Base-by-base conservation (phyloP, 2,888 invertebrate species). In the Agonopterix alstromeriana region DNA sequence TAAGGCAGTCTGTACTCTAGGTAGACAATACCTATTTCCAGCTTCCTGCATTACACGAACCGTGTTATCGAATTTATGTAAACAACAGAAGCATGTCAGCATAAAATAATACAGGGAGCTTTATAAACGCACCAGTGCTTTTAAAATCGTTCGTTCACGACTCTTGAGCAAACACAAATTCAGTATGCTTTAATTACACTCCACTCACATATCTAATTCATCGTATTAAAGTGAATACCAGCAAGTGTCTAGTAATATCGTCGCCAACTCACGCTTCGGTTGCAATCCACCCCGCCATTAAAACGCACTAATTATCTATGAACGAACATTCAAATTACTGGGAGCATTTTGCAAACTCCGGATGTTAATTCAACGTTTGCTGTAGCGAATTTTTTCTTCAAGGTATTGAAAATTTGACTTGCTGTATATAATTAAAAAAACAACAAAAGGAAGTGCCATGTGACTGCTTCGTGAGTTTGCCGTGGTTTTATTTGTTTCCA, bases 141-240 rank as follows among this genome's bases (percentile, higher is more conserved):
- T 77, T 63, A 58, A 70, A 79, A 74, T 77, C 66, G 65, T 67
- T 56, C 70, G 76, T 86, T 82, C 82, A 81, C 73, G 82, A 77
- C 59, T 75, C 75, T 71, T 82, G 82, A 74, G 70, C 83, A 87
- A 77, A 82, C 65, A 85, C 79, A 87, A 85, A 81, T 80, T 77
- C 63, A 71, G 73, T 76, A 74, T 78, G 76, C 74, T 71, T 71
- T 82, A 84, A 85, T 85, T 72, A 79, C 63, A 73, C 56, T 38
- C 52, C 59, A 50, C 54, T 53, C 52, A 27, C 55, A 63, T 61
- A 67, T 70, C 67, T 70, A 74, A 77, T 76, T 71, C 70, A 63
- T 69, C 60, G 42, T 66, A 77, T 74, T 74, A 73, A 73, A n/a
- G 59, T 57, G 58, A 59, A 63, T 59, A 59, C 54, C 46, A 53